A percentile compares a stretch with the other conserved stretches of the same genome.
Evolutionary conservation across 2,797 vertebrate genomes (phyloP).

Genomic region (Lutjanus argentimaculatus): DNA sequence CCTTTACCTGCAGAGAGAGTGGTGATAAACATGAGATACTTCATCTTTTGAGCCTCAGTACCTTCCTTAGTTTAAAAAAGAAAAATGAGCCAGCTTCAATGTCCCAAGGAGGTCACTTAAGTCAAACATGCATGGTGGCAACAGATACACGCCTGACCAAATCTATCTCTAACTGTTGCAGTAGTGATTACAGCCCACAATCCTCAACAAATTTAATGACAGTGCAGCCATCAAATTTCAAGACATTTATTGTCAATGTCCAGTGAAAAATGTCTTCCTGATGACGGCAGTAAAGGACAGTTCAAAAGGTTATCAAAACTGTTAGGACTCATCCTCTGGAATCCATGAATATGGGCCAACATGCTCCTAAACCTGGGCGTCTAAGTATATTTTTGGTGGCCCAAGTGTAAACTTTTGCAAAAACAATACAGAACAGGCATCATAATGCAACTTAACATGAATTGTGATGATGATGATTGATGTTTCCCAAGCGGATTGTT

Average conservation of each 20-base stretch:
- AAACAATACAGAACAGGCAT: too few relatives aligned
- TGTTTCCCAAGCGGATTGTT: too few relatives aligned
- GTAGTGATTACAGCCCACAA: too few relatives aligned
- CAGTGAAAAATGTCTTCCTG: neutral
- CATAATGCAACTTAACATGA: too few relatives aligned
- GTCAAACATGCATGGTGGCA: neutral
- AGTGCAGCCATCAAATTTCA: neutral
- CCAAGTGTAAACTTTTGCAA: too few relatives aligned
- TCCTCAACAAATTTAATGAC: neutral
- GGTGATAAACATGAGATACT: neutral
- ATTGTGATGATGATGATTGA: too few relatives aligned
- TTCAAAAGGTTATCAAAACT: neutral
- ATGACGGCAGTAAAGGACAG: neutral
- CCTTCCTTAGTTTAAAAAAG: neutral
- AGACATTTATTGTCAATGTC: neutral
- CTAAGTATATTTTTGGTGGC: too few relatives aligned
- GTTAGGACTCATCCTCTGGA: too few relatives aligned
- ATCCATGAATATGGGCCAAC: too few relatives aligned
- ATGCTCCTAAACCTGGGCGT: too few relatives aligned
- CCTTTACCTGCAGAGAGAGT: slow-evolving; percentile 65
- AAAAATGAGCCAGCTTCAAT: neutral
- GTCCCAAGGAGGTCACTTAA: neutral
- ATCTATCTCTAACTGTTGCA: neutral
- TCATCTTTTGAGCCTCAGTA: neutral
- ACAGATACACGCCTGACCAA: neutral